These are phyloP conservation scores for Oreochromis aureus DNA, from an alignment of 2,113 vertebrate species.

Conservation along the genomic window DNA sequence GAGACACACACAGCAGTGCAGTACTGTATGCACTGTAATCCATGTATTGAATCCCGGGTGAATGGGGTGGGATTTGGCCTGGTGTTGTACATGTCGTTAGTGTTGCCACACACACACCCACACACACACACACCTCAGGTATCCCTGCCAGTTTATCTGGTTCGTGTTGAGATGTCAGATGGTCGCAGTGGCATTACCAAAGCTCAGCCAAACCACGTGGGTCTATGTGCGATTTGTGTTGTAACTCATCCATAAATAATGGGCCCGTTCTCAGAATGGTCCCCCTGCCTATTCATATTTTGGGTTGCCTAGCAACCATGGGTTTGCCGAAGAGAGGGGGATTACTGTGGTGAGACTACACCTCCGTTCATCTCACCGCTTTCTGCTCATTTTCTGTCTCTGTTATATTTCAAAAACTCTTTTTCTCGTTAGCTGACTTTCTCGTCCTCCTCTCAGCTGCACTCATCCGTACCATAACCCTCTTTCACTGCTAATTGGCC, in stretches of 20 bases:
- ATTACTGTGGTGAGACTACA: constrained; percentile 26
- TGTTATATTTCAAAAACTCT: not conserved
- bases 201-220: constrained; percentile 38
- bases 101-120: not conserved
- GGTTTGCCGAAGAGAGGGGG: constrained; percentile 32
- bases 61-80: constrained; percentile 40
- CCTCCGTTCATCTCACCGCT: constrained; percentile 12
- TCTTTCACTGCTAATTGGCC: not conserved
- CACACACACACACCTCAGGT: constrained; percentile 20
- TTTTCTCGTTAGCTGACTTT: not conserved
- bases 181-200: constrained; percentile 51
- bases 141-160: constrained; percentile 46
- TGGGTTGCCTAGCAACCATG: constrained; percentile 70
- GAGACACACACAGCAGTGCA: not conserved
- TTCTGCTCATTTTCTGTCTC: not conserved
- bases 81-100: constrained; percentile 40
- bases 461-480: not conserved
- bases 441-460: not conserved
- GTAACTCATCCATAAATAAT: constrained; percentile 65
- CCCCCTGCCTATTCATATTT: constrained; percentile 68
- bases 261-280: constrained; percentile 34
- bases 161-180: constrained; percentile 60
- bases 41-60: constrained; percentile 23
- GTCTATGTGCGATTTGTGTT: constrained; percentile 32
- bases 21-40: constrained; percentile 28